Evolutionary conservation across 2,888 invertebrate species (phyloP), one percentile per base, ranked within the genome.

Genomic region (Cephus nigrinus): DNA sequence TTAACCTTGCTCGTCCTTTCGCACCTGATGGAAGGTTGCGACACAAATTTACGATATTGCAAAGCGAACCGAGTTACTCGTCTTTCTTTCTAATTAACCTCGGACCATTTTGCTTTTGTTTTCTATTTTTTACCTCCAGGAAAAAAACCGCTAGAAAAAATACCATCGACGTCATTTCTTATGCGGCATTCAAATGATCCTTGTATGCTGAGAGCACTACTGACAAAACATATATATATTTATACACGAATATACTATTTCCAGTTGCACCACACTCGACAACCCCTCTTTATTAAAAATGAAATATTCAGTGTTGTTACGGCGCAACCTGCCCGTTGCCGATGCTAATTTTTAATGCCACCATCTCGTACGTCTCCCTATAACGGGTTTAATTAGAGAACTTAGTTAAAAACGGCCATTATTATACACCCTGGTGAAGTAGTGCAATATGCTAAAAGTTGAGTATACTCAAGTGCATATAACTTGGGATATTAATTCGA

Each of bases 311-410:
- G 77, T 78, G 79, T 85, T 80, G 78, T 81, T 76, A 75, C 68
- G 40, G 40, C 71, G 55, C 34, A 68, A 55, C 32, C 9, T 69
- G 36, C 69, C 73, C 35, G 71, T 74, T 75, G 79, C 73, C 76
- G 80, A 84, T 81, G 79, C 85, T 80, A 82, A 84, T 85, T 82
- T 82, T 82, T 83, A 79, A 82, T 81, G 55, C 74, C 34, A n/a
- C 79, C 74, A 15, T 73, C 78, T 72, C 23, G 77, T 71, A 81
- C 82, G 55, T 55, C 55, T 55, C 55, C 23, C 55, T 55, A 23
- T 80, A 82, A 79, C 76, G 69, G 71, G 76, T 80, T 84, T 76
- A 80, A 82, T 79, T 76, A 79, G 77, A 77, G 76, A 75, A 55
- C 23, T 55, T 55, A 55, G 55, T 55, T 55, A 55, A 55, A 55